These are phyloP conservation scores for Melanotaenia maccullochi DNA, from an alignment of 2,797 vertebrate genomes.

Conservation along the genomic window DNA sequence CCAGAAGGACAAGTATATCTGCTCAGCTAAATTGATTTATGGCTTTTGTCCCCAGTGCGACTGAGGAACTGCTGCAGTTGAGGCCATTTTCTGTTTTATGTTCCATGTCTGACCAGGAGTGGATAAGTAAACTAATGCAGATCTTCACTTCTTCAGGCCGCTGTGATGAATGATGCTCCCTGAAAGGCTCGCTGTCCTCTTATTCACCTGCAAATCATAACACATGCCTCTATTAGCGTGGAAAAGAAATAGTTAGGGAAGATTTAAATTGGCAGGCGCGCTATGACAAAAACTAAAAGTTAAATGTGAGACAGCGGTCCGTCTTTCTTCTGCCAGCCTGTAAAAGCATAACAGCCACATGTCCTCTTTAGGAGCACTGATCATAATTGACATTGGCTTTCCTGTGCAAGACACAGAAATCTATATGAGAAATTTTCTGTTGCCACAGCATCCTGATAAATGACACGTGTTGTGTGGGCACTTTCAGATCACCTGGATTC, in stretches of 20 bases:
- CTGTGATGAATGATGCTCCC: conserved; percentile 30
- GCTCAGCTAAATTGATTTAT: conserved; percentile 66
- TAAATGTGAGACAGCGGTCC: conserved; percentile 17
- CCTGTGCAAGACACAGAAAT: conserved; percentile 23
- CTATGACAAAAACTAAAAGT: not conserved
- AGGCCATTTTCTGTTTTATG: conserved; percentile 60
- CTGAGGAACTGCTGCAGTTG: conserved; percentile 65
- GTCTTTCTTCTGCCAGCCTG: conserved; percentile 34
- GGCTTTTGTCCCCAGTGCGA: conserved; percentile 57
- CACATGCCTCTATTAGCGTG: not conserved
- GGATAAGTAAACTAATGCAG: conserved; percentile 39
- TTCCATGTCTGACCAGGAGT: conserved; percentile 39
- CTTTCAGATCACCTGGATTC: conserved; percentile 36
- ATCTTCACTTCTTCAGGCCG: conserved; percentile 42
- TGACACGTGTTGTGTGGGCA: conserved; percentile 29
- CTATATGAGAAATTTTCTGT: conserved; percentile 1
- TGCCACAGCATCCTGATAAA: conserved; percentile 29
- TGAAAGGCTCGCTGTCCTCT: conserved; percentile 21
- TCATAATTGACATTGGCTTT: conserved; percentile 32
- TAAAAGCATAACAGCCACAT: conserved; percentile 48
- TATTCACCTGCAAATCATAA: conserved; percentile 28
- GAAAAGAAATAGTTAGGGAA: conserved; percentile 15
- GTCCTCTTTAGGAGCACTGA: conserved; percentile 21
- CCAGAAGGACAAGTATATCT: conserved; percentile 65
- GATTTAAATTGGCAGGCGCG: not conserved